phyloP scores from a whole-genome alignment of 2,113 vertebrate genomes.

The Oryzias javanicus region DNA sequence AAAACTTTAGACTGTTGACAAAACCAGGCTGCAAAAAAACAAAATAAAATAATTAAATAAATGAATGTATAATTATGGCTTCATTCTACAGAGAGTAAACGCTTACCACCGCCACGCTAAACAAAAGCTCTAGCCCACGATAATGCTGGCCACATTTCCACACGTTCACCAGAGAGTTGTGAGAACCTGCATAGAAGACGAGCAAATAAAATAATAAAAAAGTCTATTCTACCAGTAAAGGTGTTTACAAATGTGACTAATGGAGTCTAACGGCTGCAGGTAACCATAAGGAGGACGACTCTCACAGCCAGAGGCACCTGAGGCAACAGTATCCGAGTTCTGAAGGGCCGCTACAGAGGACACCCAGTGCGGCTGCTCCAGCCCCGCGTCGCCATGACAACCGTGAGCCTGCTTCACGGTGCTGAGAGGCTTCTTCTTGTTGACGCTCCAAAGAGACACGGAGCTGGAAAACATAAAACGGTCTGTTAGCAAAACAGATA shows the following conservation, averaged over 20 bases:
- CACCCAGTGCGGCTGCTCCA: constrained; percentile 88
- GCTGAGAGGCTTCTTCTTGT: constrained; percentile 88
- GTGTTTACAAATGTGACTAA: constrained; percentile 1
- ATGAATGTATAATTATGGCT: neutral
- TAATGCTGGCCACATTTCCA: constrained; percentile 89
- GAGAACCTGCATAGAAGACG: constrained; percentile 80
- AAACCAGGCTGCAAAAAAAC: constrained; percentile 80
- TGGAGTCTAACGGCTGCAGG: neutral
- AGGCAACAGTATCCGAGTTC: constrained; percentile 87
- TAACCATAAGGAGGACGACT: constrained; percentile 18
- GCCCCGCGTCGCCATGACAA: constrained; percentile 73
- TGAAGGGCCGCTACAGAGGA: constrained; percentile 82
- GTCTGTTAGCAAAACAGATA: neutral
- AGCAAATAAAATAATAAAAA: too few species aligned
- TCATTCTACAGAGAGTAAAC: neutral
- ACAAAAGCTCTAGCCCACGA: constrained; percentile 82
- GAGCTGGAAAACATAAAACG: constrained; percentile 74
- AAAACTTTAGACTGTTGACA: constrained; percentile 94
- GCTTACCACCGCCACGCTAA: constrained; percentile 86
- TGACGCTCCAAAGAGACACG: constrained; percentile 89
- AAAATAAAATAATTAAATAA: neutral
- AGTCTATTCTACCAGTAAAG: neutral
- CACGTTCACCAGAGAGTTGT: constrained; percentile 81
- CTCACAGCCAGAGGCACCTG: constrained; percentile 81
- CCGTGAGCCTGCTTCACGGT: constrained; percentile 85